Evolutionary conservation across 2,113 vertebrate genomes (phyloP), one percentile per base, ranked within the genome.

Genomic region (Bambusicola thoracicus): DNA sequence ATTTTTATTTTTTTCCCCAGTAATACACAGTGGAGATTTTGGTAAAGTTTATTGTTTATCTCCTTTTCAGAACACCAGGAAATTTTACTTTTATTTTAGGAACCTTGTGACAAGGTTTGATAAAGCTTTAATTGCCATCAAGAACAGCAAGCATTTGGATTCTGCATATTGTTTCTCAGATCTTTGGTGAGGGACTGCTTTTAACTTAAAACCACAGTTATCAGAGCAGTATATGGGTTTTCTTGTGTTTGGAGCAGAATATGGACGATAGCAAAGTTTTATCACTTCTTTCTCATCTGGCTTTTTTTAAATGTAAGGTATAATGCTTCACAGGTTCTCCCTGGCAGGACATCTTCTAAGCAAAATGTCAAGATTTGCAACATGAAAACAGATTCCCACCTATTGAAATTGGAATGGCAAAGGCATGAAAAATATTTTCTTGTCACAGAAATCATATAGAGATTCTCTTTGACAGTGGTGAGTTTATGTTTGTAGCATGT

Each of bases 291-390:
- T 58, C 62, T 49, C 40, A 85, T 49, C 34, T 80, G 46, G 6
- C 9, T 89, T 63, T 82, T 94, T 95, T 70, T 17, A 77, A 66
- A 86, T 62, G 2, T 62, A 92, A 85, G 48, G 74, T 44, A 59
- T 27, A 81, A 63, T 6, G 10, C 62, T 84, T 91, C 88, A 73
- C 56, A 88, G 27, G 10, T 78, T 85, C 61, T 73, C 61, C 17
- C 58, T 69, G 21, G n/a, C 25, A 92, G 69, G 65, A 92, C 10
- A 3, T 91, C 89, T 89, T 67, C 58, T 51, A 44, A 81, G 55
- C 13, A 96, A 92, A 96, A 91, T 74, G 34, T 80, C 81, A 94
- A 81, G 58, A 84, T 90, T 63, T 90, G n/a, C 27, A 79, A 15
- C 56, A 80, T 14, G 48, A 76, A 91, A 93, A 85, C 25, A 38